phyloP scores from a whole-genome alignment of 2,888 invertebrate species.

The Volucella bombylans region DNA sequence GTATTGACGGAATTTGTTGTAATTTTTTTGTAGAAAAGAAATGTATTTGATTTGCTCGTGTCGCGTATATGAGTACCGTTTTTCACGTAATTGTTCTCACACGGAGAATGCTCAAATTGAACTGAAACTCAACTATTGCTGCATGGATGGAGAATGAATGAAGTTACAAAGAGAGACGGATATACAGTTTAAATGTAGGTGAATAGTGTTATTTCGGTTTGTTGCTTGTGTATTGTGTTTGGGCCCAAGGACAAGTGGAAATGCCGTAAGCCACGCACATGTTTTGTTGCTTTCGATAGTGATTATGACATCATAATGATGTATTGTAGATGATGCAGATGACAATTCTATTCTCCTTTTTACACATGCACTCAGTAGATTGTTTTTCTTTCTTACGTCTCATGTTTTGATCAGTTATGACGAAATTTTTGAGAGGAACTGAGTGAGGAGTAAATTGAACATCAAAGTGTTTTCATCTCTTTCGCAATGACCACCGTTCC shows the following conservation, averaged over 20 bases:
- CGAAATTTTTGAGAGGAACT: too few species aligned
- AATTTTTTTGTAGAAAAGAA: constrained; percentile 23
- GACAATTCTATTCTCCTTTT: too few species aligned
- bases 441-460: too few species aligned
- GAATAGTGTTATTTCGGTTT: constrained; percentile 16
- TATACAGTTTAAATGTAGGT: constrained; percentile 40
- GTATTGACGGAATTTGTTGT: not conserved
- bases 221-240: constrained; percentile 15
- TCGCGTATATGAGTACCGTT: constrained; percentile 31
- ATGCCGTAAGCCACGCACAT: not conserved
- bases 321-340: too few species aligned
- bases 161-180: constrained; percentile 52
- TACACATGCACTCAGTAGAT: too few species aligned
- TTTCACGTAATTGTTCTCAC: constrained; percentile 36
- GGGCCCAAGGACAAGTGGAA: constrained; percentile 4
- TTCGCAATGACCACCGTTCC: too few species aligned
- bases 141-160: constrained; percentile 30
- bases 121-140: constrained; percentile 22
- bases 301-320: too few species aligned
- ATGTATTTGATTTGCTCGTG: constrained; percentile 58
- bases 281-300: constrained; percentile 34
- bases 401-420: too few species aligned
- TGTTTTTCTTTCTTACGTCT: too few species aligned
- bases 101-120: constrained; percentile 66
- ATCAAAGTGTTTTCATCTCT: too few species aligned